A percentile compares a stretch with the other conserved stretches of the same genome.
Evolutionary conservation across 23 tunicate species (phyloP).

Genomic region (Halocynthia roretzi): DNA sequence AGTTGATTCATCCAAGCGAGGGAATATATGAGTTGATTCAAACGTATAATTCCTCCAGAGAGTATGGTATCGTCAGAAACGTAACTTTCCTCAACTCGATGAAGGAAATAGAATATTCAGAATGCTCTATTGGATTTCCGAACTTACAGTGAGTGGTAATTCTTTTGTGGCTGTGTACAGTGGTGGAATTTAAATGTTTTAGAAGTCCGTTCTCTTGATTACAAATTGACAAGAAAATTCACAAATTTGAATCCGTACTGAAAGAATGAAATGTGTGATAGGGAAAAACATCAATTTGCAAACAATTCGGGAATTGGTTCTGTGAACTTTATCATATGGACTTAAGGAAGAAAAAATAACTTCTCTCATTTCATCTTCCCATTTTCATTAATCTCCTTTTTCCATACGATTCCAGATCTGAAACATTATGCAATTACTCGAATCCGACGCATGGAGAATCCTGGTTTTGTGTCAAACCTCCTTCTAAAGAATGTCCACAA

Average conservation of each 20-base stretch:
- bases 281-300: too few species aligned
- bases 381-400: background rate
- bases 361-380: background rate
- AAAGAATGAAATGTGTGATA: too few species aligned
- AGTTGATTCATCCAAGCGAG: conserved; percentile 9
- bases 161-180: background rate
- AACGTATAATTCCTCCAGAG: background rate
- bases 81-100: background rate
- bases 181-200: background rate
- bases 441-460: conserved; percentile 38
- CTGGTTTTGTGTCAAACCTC: conserved; percentile 23
- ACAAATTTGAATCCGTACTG: too few species aligned
- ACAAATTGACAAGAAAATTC: too few species aligned
- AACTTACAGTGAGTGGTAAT: background rate
- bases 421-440: conserved; percentile 19
- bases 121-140: conserved; percentile 14
- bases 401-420: background rate
- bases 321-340: background rate
- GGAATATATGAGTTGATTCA: background rate
- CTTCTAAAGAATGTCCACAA: conserved; percentile 35
- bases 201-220: too few species aligned
- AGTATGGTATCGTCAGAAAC: background rate
- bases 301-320: too few species aligned
- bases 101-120: background rate
- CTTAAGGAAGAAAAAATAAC: background rate